These are phyloP conservation scores for Rhizomys pruinosus DNA, from an alignment of 2,113 vertebrate species.

Conservation along the genomic window DNA sequence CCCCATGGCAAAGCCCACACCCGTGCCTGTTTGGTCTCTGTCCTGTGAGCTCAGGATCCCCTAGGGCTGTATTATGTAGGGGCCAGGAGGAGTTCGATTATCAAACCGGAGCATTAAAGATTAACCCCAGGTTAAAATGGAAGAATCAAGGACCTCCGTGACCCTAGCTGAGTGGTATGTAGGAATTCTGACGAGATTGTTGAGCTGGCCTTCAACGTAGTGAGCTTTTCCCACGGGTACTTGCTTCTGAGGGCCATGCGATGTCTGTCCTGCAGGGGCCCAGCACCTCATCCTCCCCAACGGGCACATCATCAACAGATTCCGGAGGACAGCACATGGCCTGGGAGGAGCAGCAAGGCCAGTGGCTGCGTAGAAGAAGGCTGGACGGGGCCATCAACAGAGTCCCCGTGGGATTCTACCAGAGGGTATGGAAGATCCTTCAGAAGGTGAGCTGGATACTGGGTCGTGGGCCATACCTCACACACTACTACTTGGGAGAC, in stretches of 20 bases:
- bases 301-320: slow-evolving; percentile 90
- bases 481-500: not conserved
- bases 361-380: slow-evolving; percentile 96
- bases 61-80: not conserved
- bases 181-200: not conserved
- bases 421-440: slow-evolving; percentile 98
- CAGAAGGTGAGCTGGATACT: slow-evolving; percentile 89
- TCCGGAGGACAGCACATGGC: slow-evolving; percentile 85
- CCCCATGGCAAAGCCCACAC: not conserved
- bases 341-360: slow-evolving; percentile 95
- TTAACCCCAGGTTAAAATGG: not conserved
- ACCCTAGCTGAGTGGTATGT: not conserved
- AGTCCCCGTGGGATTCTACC: slow-evolving; percentile 98
- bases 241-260: not conserved
- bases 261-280: slow-evolving; percentile 87
- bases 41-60: not conserved
- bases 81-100: not conserved
- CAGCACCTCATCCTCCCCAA: slow-evolving; percentile 96
- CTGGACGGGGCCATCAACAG: slow-evolving; percentile 98
- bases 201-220: not conserved
- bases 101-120: not conserved
- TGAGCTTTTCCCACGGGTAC: no score
- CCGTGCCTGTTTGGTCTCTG: not conserved
- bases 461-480: not conserved
- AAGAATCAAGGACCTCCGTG: not conserved